Evolutionary conservation across 1,140 invertebrate species (phyloP).

Genomic region (Papilio helenus): DNA sequence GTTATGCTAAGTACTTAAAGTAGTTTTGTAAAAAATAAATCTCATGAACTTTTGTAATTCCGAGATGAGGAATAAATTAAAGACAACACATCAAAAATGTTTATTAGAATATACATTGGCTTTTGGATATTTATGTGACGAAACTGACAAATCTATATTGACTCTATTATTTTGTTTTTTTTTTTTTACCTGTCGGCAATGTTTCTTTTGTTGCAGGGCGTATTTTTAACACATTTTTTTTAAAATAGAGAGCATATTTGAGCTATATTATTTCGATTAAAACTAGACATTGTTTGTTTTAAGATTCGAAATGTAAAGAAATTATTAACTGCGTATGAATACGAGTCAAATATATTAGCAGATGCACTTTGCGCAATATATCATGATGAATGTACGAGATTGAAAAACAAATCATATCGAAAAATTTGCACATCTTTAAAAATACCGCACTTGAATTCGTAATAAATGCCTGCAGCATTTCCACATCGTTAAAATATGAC

Average conservation of each 20-base stretch:
- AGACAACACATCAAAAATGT: too few species aligned
- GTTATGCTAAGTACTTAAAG: neutral
- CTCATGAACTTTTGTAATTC: too few species aligned
- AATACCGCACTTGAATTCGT: constrained; percentile 6
- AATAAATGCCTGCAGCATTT: neutral
- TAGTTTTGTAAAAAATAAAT: neutral
- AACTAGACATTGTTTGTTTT: neutral
- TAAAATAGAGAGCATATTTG: too few species aligned
- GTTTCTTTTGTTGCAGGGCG: too few species aligned
- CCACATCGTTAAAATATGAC: neutral
- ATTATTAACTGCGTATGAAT: neutral
- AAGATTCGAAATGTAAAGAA: neutral
- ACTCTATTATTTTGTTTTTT: too few species aligned
- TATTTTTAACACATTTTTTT: too few species aligned
- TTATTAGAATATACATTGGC: too few species aligned
- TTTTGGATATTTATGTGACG: too few species aligned
- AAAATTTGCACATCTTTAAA: neutral
- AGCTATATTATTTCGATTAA: too few species aligned
- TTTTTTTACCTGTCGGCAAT: too few species aligned
- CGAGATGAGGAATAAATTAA: too few species aligned
- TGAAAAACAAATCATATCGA: constrained; percentile 5
- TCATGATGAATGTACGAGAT: neutral
- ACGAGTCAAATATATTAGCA: neutral
- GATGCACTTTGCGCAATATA: neutral
- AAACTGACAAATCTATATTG: too few species aligned